These are phyloP conservation scores for Drosophila lutescens DNA, from an alignment of 2,888 invertebrate species.

Conservation along the genomic window DNA sequence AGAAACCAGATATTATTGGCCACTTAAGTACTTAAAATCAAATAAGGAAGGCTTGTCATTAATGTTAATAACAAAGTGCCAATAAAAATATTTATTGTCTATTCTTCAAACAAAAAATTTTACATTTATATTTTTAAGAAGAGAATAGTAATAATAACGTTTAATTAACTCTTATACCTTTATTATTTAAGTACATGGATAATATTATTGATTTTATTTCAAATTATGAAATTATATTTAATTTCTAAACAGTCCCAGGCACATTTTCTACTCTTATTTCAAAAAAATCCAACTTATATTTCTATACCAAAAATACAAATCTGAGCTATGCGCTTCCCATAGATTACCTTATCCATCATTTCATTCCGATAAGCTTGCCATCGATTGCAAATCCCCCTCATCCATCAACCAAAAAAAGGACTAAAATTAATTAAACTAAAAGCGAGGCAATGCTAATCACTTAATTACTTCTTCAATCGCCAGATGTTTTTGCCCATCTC, in stretches of 20 bases:
- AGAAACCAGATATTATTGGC: background rate
- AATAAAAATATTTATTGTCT: too few species aligned
- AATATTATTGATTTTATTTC: too few species aligned
- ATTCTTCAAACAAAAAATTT: too few species aligned
- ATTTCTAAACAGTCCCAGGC: too few species aligned
- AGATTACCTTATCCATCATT: conserved; percentile 35
- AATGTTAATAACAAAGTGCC: background rate
- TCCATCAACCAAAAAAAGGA: conserved; percentile 32
- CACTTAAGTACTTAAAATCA: background rate
- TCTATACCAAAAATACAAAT: background rate
- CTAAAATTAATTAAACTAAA: conserved; percentile 68
- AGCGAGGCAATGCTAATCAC: conserved; percentile 51
- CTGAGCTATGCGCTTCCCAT: conserved; percentile 1
- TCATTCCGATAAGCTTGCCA: conserved; percentile 26
- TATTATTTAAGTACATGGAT: too few species aligned
- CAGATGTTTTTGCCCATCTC: conserved; percentile 58
- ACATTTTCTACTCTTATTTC: too few species aligned
- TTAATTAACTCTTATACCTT: too few species aligned
- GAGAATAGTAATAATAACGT: too few species aligned
- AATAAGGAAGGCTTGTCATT: background rate
- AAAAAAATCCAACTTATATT: background rate
- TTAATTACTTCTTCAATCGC: conserved; percentile 61
- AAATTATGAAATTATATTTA: too few species aligned
- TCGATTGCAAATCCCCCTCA: conserved; percentile 31
- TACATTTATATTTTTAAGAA: too few species aligned